Base-by-base conservation (phyloP, 2,113 vertebrate genomes). In the Alligator mississippiensis region DNA sequence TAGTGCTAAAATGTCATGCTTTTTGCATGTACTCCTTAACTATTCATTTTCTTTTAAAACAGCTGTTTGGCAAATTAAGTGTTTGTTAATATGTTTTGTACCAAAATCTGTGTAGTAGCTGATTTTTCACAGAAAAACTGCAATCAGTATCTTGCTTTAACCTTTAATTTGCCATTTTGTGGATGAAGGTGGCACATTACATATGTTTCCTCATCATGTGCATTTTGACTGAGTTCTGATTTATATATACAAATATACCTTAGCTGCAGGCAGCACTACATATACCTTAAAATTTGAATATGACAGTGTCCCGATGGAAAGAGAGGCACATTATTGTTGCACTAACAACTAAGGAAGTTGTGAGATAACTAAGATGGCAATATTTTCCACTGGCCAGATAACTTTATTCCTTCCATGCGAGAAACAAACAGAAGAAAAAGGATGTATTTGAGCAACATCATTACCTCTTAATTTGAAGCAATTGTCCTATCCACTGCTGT, bases 241-340 rank as follows among this genome's bases (percentile, higher is more conserved):
- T 92, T 88, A 88, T 10, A 21, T 54, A 64, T 89, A 84, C 38
- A 91, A 79, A 90, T 93, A 15, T 38, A 93, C 59, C 15, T 34
- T 81, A 82, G 79, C 84, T 94, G 88, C 21, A 90, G 63, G 88
- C 63, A 88, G 34, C n/a, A 85, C 55, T 83, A 93, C 77, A 17
- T 88, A 75, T 89, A 77, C 76, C 77, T 94, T 94, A 90, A 83
- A 92, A 95, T 84, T 79, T 92, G 80, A 84, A 81, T 96, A 63
- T 60, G 68, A 57, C 11, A 78, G 22, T 54, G 80, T 10, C 25
- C 88, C 72, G 57, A 12, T 90, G 28, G 27, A 28, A 91, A 91
- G 64, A 72, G 13, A 84, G 13, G 85, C 55, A 2, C 17, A 18
- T 10, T 70, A 77, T 55, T 63, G 57, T 4, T 24, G 6, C 57